phyloP scores from a whole-genome alignment of 2,797 vertebrate species.

The Pipistrellus kuhlii region DNA sequence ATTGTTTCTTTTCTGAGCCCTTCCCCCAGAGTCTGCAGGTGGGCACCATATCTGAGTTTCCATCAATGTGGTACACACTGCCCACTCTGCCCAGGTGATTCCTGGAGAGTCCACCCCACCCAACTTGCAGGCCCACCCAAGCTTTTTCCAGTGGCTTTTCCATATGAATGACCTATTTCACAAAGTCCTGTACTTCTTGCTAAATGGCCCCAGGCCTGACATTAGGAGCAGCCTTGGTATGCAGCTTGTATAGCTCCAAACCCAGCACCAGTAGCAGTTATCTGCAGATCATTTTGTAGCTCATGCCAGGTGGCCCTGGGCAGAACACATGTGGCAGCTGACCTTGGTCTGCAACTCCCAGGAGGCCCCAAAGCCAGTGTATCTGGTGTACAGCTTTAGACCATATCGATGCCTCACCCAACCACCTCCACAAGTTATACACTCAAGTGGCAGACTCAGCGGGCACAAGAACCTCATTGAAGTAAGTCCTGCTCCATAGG shows the following conservation, averaged over 20 bases:
- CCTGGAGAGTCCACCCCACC: not conserved
- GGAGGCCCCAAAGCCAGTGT: not conserved
- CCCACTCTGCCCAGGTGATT: not conserved
- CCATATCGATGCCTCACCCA: not conserved
- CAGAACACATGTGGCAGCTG: not conserved
- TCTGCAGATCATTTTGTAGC: not conserved
- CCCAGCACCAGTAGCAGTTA: not conserved
- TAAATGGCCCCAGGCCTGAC: not conserved
- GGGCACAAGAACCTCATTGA: not conserved
- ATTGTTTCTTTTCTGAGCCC: not conserved
- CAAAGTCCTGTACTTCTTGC: not conserved
- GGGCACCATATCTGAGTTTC: not conserved
- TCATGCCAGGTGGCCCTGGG: not conserved
- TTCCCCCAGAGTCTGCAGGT: not conserved
- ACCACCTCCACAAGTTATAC: not conserved
- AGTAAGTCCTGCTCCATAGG: not conserved
- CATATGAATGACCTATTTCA: not conserved
- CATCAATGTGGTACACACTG: not conserved
- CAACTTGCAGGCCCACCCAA: not conserved
- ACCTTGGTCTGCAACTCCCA: not conserved
- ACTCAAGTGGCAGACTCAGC: not conserved
- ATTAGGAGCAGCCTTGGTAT: not conserved
- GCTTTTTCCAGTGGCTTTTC: not conserved
- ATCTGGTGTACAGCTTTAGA: not conserved
- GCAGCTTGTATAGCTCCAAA: not conserved